Evolutionary conservation across 2,797 vertebrate genomes (phyloP).

Genomic region (Eulemur rubriventer): DNA sequence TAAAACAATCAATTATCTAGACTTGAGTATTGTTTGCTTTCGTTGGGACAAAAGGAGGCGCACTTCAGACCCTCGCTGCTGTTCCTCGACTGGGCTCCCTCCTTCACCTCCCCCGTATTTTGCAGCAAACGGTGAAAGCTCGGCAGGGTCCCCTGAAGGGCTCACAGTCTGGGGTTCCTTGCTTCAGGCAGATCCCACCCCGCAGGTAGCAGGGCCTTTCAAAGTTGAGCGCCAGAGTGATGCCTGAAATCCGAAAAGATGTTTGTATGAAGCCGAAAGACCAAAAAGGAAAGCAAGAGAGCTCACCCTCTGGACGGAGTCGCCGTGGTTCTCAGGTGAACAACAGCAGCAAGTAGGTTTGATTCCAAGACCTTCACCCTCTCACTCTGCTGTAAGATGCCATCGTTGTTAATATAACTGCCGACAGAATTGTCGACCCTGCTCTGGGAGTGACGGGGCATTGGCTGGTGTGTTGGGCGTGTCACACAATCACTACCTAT

Average conservation of each 20-base stretch:
- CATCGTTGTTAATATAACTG: background rate
- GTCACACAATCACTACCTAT: background rate
- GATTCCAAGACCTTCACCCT: background rate
- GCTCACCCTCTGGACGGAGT: accelerated
- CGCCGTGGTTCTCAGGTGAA: background rate
- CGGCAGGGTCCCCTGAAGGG: constrained; percentile 55
- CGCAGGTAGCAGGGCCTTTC: constrained; percentile 65
- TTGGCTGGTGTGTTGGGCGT: accelerated
- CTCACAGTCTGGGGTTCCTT: background rate
- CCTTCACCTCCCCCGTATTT: background rate
- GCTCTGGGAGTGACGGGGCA: background rate
- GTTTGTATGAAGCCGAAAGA: background rate
- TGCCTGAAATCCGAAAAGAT: background rate
- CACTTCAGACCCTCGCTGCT: accelerated
- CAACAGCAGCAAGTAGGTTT: accelerated
- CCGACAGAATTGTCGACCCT: background rate
- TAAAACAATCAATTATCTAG: too few relatives aligned
- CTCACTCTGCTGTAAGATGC: background rate
- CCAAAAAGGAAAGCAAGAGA: background rate
- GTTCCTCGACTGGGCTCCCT: accelerated
- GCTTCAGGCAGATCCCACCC: constrained; percentile 63
- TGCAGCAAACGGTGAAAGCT: constrained; percentile 51
- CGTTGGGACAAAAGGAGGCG: background rate
- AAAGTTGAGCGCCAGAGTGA: background rate
- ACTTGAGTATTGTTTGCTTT: background rate